Evolutionary conservation across 2,113 vertebrate genomes (phyloP).

Genomic region (Prietella phreatophila): DNA sequence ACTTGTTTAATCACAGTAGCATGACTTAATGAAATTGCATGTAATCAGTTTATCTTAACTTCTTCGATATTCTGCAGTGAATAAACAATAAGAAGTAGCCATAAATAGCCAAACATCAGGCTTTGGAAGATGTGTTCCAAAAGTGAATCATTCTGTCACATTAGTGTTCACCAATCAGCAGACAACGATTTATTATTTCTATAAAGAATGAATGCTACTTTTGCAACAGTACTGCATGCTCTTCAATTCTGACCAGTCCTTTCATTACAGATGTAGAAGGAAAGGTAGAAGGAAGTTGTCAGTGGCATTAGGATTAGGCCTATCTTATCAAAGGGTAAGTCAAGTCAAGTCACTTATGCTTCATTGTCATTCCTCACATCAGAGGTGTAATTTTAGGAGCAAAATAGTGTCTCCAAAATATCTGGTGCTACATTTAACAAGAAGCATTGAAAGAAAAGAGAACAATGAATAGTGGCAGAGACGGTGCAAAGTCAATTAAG

Average conservation of each 20-base stretch:
- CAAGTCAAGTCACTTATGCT: not conserved
- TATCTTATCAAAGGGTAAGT: not conserved
- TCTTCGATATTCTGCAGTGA: not conserved
- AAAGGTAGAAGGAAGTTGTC: not conserved
- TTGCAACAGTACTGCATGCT: slow-evolving; percentile 42
- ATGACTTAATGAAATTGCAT: slow-evolving; percentile 1
- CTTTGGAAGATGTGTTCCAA: slow-evolving; percentile 5
- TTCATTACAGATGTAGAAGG: not conserved
- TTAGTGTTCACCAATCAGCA: not conserved
- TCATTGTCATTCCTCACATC: not conserved
- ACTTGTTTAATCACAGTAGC: slow-evolving; percentile 12
- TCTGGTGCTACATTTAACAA: too few species aligned
- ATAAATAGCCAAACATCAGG: slow-evolving; percentile 26
- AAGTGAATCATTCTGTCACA: not conserved
- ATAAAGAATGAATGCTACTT: not conserved
- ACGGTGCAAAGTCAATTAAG: not conserved
- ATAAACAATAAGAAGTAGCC: slow-evolving; percentile 17
- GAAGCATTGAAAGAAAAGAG: too few species aligned
- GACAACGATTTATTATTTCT: not conserved
- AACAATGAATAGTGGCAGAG: not conserved
- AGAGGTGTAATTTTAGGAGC: not conserved
- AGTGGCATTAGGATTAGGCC: not conserved
- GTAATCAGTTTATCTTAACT: slow-evolving; percentile 11
- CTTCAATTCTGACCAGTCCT: not conserved
- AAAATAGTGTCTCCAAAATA: not conserved